Evolutionary conservation across 1,140 invertebrate genomes (phyloP), one percentile per base, ranked within the genome.

Genomic region (Hyphantria cunea): DNA sequence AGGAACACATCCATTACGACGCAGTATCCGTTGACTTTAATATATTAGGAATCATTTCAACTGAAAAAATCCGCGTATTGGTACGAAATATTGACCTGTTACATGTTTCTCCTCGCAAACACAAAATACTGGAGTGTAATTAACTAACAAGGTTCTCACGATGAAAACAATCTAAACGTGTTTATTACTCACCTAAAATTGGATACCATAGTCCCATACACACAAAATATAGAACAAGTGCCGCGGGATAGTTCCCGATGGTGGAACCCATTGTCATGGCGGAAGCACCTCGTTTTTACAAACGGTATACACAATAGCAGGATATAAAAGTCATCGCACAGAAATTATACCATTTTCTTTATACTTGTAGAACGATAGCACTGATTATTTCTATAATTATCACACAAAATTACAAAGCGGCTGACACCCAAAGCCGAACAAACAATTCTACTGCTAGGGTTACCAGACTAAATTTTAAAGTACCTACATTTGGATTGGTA

Each of bases 351-450:
- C 84, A 89, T 89, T 77, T 84, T 86, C 68, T 79, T 72, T 79
- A 84, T 76, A 82, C 65, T 78, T 79, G 70, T 64, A 70, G 58
- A 65, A 56, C 64, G 69, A 74, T 82, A 82, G 72, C 74, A 83
- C 80, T 77, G 74, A 82, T 76, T 81, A 79, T 74, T 82, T 82
- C 74, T 81, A 80, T 77, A 84, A 81, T 78, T 81, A 85, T 75
- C 76, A 84, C 76, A 77, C 75, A 86, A 89, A 84, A 82, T 80
- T 79, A 82, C 72, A 82, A 82, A 78, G 74, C 82, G 76, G 76
- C 81, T 86, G 84, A 85, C 86, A 89, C 84, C 83, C 84, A 83
- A 89, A 86, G 83, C 86, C 86, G 84, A 84, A 86, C 86, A 89
- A 88, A 89, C 86, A 89, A 86, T 84, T 73, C 54, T 53, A 76